Evolutionary conservation across 2,113 vertebrate genomes (phyloP), one percentile per base, ranked within the genome.

Genomic region (Pangasianodon gigas): DNA sequence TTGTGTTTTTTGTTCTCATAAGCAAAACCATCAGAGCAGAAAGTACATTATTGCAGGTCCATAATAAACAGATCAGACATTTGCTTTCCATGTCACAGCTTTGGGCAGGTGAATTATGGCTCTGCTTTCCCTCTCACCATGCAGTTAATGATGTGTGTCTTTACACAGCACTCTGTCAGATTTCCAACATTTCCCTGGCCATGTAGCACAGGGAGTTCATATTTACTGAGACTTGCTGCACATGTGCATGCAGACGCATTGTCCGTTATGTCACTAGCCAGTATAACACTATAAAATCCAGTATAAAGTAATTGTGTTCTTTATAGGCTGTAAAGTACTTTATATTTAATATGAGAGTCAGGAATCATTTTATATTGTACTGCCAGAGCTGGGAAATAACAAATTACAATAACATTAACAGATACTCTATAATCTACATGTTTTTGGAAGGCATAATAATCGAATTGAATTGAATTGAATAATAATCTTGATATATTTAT

Each of bases 121-220:
- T 82, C 51, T 85, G 90, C 65, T 37, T 85, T 74, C 79, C 87
- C 83, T 85, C 89, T 90, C 85, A 88, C 88, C 65, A 54, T 89
- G 89, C 79, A 69, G 87, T 87, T 91, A 90, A 91, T 93, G 90
- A 90, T 54, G 71, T 77, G 51, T 89, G 85, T 89, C 90, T 84
- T 69, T 89, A 89, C 79, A 91, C 90, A 69, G 46, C 88, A 69
- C 90, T 91, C 90, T 86, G 60, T 86, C 84, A 84, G 86, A 86
- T 65, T 82, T 86, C 85, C 85, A 54, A 67, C 84, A 86, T 54
- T 89, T 85, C 60, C 60, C 48, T 62, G n/a, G 54, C 52, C 86
- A 71, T 86, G 67, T 48, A 88, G 62, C 37, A 81, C 69, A 69
- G 37, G 60, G 41, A 54, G 46, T 87, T 83, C 54, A 81, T 16